These are phyloP conservation scores for Norana najaformis DNA, from an alignment of 2,888 invertebrate species.

Conservation along the genomic window DNA sequence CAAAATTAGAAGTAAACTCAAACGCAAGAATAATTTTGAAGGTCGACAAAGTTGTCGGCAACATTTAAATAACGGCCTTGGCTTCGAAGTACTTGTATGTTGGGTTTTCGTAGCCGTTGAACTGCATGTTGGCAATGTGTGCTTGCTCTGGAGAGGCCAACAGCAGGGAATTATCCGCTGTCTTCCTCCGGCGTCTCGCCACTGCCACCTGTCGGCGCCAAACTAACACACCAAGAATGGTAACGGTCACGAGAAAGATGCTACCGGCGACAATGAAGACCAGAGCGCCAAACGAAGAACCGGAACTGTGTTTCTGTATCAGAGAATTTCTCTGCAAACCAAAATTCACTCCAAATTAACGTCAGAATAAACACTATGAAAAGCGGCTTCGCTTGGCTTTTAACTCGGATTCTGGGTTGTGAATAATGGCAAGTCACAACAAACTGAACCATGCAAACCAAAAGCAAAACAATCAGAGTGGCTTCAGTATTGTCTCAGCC, in stretches of 20 bases:
- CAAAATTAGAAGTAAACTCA: neutral
- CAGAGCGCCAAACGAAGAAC: neutral
- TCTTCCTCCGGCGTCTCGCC: constrained; percentile 60
- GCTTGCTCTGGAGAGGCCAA: constrained; percentile 90
- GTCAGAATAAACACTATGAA: neutral
- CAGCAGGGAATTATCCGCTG: constrained; percentile 79
- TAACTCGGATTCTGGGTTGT: too few relatives aligned
- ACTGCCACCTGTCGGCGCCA: constrained; percentile 68
- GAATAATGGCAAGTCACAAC: too few relatives aligned
- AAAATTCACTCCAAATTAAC: neutral
- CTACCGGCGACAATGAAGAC: constrained; percentile 31
- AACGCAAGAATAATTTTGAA: neutral
- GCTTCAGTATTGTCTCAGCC: too few relatives aligned
- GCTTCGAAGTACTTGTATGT: constrained; percentile 97
- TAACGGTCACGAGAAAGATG: constrained; percentile 41
- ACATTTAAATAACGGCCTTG: neutral
- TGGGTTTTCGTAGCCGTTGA: constrained; percentile 99
- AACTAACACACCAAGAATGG: constrained; percentile 50
- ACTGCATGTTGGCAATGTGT: constrained; percentile 99
- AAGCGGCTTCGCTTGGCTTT: too few relatives aligned
- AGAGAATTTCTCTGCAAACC: neutral
- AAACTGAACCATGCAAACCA: too few relatives aligned
- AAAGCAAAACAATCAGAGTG: too few relatives aligned
- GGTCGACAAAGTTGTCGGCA: neutral
- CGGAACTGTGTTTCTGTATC: neutral